Percentiles rank a stretch among this genome's conserved stretches.
Evolutionary conservation across 2,113 vertebrate species (phyloP).

Genomic region (Neotoma lepida): DNA sequence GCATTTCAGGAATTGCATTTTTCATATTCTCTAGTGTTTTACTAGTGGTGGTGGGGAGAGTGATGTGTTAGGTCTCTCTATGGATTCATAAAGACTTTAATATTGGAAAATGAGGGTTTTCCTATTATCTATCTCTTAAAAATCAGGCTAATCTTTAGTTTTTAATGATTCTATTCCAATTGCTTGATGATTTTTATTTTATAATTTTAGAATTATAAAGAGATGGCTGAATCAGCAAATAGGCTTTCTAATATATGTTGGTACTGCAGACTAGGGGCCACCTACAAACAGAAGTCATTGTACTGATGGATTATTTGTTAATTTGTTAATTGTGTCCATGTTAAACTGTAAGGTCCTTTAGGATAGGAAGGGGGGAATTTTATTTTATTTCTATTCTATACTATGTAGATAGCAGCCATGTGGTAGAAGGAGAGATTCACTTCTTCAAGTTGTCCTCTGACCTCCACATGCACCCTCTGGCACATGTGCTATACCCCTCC

Average conservation of each 20-base stretch:
- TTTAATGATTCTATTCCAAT: not conserved
- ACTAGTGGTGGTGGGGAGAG: not conserved
- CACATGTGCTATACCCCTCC: fast-evolving
- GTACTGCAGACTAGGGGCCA: not conserved
- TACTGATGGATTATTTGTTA: not conserved
- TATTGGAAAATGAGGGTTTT: not conserved
- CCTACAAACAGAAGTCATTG: not conserved
- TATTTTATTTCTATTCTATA: not conserved
- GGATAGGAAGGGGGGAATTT: not conserved
- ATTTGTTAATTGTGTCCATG: not conserved
- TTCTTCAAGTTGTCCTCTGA: not conserved
- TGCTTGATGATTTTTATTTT: not conserved
- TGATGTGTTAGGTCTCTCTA: not conserved
- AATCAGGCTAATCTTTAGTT: not conserved
- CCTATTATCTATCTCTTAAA: not conserved
- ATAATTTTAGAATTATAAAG: constrained; percentile 16
- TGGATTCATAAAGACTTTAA: not conserved
- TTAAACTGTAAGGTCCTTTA: not conserved
- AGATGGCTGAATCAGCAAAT: not conserved
- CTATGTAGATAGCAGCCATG: not conserved
- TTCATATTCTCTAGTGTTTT: not conserved
- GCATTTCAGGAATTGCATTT: not conserved
- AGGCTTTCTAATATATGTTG: not conserved
- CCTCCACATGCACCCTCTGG: fast-evolving
- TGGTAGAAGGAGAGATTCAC: not conserved